Conservation (phyloP, 2,797 vertebrate species). For the Allobates femoralis region DNA sequence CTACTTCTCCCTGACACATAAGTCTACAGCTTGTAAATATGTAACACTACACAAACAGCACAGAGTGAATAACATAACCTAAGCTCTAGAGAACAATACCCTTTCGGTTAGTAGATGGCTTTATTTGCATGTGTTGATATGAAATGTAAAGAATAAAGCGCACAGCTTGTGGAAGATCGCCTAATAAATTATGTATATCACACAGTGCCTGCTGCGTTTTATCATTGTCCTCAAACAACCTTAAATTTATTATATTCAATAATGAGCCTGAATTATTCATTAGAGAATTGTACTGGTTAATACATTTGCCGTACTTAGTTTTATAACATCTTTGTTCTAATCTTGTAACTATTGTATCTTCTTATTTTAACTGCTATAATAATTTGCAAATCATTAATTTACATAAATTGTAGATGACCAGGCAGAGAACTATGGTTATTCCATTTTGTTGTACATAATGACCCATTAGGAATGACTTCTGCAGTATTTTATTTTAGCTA, state of each 20-base stretch:
- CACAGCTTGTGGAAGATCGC: conserved; percentile 4
- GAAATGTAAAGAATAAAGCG: conserved; percentile 35
- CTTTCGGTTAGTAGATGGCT: conserved; percentile 5
- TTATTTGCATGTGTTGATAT: conserved; percentile 38
- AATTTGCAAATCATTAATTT: conserved; percentile 5
- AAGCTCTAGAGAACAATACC: not conserved
- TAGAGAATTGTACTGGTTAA: conserved; percentile 15
- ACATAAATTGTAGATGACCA: conserved; percentile 14
- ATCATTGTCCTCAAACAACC: conserved; percentile 39
- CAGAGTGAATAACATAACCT: not conserved
- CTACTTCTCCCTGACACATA: not conserved
- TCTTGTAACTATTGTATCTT: not conserved
- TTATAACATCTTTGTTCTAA: conserved; percentile 4
- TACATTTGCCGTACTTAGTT: conserved; percentile 13
- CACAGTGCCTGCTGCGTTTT: conserved; percentile 21
- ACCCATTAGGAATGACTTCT: conserved; percentile 3
- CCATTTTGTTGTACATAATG: conserved; percentile 1
- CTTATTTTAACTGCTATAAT: conserved; percentile 8
- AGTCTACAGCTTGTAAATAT: conserved; percentile 24
- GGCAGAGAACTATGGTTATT: conserved; percentile 5
- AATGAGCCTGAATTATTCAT: conserved; percentile 41
- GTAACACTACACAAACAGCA: conserved; percentile 5
- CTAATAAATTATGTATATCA: conserved; percentile 40
- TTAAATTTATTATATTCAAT: conserved; percentile 49
- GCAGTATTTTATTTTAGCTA: not conserved